Conservation (phyloP, 2,888 invertebrate species). For the Sthenelais limicola region DNA sequence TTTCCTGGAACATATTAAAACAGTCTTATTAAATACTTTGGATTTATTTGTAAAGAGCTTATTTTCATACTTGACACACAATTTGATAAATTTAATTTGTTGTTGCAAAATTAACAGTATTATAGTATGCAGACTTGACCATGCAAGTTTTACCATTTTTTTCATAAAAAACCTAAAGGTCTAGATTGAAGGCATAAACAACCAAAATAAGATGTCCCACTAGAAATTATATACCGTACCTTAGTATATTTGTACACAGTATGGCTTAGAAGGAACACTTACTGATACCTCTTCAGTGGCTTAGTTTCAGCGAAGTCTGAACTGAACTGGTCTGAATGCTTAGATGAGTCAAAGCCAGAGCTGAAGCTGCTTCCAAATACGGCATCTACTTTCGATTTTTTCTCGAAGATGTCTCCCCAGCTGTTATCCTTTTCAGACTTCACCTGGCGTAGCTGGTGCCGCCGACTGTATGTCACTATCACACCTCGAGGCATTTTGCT, state of each 20-base stretch:
- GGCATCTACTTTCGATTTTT: not conserved
- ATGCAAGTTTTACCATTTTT: too few species aligned
- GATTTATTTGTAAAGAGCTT: too few species aligned
- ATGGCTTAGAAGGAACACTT: not conserved
- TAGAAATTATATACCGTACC: too few species aligned
- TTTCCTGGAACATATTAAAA: too few species aligned
- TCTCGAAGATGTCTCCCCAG: constrained; percentile 18
- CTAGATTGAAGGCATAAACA: too few species aligned
- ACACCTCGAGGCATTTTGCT: constrained; percentile 5
- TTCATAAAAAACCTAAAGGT: not conserved
- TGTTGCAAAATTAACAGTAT: too few species aligned
- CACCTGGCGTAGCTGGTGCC: constrained; percentile 22
- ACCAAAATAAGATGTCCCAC: too few species aligned
- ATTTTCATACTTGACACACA: too few species aligned
- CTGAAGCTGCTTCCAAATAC: constrained; percentile 20
- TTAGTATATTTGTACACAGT: too few species aligned
- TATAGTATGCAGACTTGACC: too few species aligned
- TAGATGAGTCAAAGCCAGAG: constrained; percentile 13
- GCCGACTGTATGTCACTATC: constrained; percentile 13
- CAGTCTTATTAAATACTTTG: too few species aligned
- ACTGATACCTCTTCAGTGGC: not conserved
- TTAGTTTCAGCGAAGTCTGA: not conserved
- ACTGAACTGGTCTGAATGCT: not conserved
- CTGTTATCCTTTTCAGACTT: not conserved
- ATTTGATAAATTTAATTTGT: too few species aligned